Percentiles rank a stretch among this genome's conserved stretches.
Conservation (phyloP, 2,888 invertebrate species). For the Timema podura region DNA sequence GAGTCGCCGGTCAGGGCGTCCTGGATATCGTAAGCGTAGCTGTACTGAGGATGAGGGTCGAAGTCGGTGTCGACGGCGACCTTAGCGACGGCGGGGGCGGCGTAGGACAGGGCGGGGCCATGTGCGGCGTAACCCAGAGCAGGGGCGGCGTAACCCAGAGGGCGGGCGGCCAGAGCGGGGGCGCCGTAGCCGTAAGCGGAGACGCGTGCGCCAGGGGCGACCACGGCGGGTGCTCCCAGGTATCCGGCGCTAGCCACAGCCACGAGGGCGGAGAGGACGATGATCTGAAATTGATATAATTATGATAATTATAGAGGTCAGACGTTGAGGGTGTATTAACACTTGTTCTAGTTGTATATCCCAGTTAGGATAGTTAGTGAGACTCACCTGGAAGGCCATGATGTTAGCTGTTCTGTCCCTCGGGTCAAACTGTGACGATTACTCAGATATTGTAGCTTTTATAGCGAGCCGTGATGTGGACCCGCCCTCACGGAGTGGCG, state of each 20-base stretch:
- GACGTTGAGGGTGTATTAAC: no score
- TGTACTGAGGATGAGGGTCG: slow-evolving; percentile 30
- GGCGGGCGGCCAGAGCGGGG: slow-evolving; percentile 25
- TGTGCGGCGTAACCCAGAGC: slow-evolving; percentile 21
- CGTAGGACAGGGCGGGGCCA: slow-evolving; percentile 17
- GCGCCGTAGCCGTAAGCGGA: slow-evolving; percentile 22
- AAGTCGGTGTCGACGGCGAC: slow-evolving; percentile 26
- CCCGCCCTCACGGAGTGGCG: no score
- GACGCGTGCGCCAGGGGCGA: slow-evolving; percentile 22
- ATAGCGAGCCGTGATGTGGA: no score
- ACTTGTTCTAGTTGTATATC: no score
- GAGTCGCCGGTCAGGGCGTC: slow-evolving; percentile 30
- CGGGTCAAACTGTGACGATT: no score
- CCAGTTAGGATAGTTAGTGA: no score
- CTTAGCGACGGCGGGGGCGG: slow-evolving; percentile 9
- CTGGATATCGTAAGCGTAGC: slow-evolving; percentile 29
- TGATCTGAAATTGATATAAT: slow-evolving; percentile 25
- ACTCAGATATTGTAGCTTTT: no score
- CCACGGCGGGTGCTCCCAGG: slow-evolving; percentile 20
- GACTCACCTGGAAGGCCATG: no score
- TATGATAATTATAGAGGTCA: no score
- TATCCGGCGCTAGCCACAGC: slow-evolving; percentile 30
- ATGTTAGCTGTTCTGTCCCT: no score
- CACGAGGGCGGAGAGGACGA: slow-evolving; percentile 34
- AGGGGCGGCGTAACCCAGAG: slow-evolving; percentile 24